Evolutionary conservation across 2,888 invertebrate species (phyloP), one percentile per base, ranked within the genome.

Genomic region (Caenorhabditis panamensis): DNA sequence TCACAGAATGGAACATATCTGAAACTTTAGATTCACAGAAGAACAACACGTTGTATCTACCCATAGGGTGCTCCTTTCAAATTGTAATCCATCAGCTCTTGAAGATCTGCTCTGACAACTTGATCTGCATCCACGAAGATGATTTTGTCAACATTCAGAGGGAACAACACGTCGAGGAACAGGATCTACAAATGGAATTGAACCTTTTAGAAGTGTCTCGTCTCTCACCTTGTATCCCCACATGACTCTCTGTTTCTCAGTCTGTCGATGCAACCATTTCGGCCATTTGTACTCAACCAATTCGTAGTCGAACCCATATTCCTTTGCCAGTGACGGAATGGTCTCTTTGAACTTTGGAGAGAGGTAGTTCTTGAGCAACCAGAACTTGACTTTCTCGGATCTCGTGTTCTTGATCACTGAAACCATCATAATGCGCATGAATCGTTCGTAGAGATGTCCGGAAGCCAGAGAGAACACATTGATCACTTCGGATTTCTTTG

Each of bases 121-220:
- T 99, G 99, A 93, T 99, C 99, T 54, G 99, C 99, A 92, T 99
- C 99, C 2, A 99, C 99, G 92, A 98, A 99, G 91, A 99, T 98
- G 18, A 99, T 96, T 92, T 99, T 99, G 91, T 97, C 96, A 16
- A 99, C 96, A 91, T 96, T 95, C 51, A 99, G 93, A 0, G 99
- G 99, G 92, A 99, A 99, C 28, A 99, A 93, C 0, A 99, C 99
- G 91, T 99, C 99, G 54, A 99, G 93, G 93, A 99, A 99, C 1
- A 99, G 94, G 83, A 99, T 99, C 93, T n/a, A n/a, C n/a, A n/a
- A n/a, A n/a, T n/a, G n/a, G n/a, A n/a, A n/a, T n/a, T n/a, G n/a
- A n/a, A n/a, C n/a, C n/a, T n/a, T n/a, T n/a, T n/a, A n/a, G n/a
- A n/a, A n/a, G n/a, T n/a, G n/a, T n/a, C n/a, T n/a, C n/a, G n/a